These are phyloP conservation scores for Dimorphilus gyrociliatus DNA, from an alignment of 2,888 invertebrate species.

Conservation along the genomic window DNA sequence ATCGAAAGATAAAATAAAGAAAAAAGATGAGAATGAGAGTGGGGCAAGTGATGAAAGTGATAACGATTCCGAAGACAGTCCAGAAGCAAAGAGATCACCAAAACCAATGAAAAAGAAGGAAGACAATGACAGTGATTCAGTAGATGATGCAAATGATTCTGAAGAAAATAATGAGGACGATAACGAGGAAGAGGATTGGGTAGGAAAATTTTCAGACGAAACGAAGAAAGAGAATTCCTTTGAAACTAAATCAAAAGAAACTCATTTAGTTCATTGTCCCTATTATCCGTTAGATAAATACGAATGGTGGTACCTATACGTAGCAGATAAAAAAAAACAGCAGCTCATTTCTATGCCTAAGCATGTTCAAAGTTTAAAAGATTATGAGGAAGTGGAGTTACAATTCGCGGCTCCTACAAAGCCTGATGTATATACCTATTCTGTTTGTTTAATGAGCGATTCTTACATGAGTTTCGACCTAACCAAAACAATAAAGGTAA, in stretches of 20 bases:
- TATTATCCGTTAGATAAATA: slow-evolving; percentile 81
- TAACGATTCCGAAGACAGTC: slow-evolving; percentile 4
- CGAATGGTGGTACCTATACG: slow-evolving; percentile 99
- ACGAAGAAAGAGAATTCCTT: slow-evolving; percentile 56
- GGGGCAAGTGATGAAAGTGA: slow-evolving; percentile 2
- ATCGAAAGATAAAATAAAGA: not conserved
- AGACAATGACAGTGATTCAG: slow-evolving; percentile 10
- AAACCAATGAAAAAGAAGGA: slow-evolving; percentile 9
- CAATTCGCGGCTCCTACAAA: slow-evolving; percentile 89
- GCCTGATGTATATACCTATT: slow-evolving; percentile 74
- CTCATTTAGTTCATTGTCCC: slow-evolving; percentile 93
- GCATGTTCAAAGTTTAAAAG: slow-evolving; percentile 77
- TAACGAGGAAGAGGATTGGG: slow-evolving; percentile 76
- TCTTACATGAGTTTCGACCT: slow-evolving; percentile 94
- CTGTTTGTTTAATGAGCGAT: slow-evolving; percentile 82
- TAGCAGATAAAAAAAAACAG: slow-evolving; percentile 82
- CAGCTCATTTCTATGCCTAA: slow-evolving; percentile 79
- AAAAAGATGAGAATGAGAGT: not conserved
- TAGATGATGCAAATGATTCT: not conserved
- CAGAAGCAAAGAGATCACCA: slow-evolving; percentile 1
- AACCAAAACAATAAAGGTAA: slow-evolving; percentile 36
- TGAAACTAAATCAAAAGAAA: slow-evolving; percentile 80
- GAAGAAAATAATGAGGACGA: slow-evolving; percentile 39
- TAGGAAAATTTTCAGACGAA: slow-evolving; percentile 80
- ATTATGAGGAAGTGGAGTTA: slow-evolving; percentile 74